Conservation (phyloP, 2,888 invertebrate genomes). For the Plebejus anna region DNA sequence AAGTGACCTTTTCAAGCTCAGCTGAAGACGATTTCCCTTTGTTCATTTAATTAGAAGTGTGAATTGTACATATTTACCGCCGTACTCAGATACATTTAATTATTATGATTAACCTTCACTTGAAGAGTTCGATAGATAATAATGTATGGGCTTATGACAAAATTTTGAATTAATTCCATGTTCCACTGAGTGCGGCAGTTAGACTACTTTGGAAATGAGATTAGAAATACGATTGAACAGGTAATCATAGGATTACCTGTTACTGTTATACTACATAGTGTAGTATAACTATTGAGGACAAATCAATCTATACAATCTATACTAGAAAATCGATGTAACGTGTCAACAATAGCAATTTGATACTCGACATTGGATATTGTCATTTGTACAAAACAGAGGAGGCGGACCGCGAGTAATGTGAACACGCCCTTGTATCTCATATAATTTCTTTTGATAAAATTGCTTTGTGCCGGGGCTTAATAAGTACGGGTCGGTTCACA, state of each 20-base stretch:
- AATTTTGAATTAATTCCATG: too few relatives aligned
- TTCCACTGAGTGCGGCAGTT: too few relatives aligned
- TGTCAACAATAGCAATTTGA: slow-evolving; percentile 65
- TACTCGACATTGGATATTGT: slow-evolving; percentile 71
- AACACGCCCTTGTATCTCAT: slow-evolving; percentile 55
- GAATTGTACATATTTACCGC: slow-evolving; percentile 5
- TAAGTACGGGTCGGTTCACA: slow-evolving; percentile 28
- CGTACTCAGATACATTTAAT: too few relatives aligned
- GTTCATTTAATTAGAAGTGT: slow-evolving; percentile 26
- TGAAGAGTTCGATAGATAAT: too few relatives aligned
- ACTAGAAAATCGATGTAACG: slow-evolving; percentile 43
- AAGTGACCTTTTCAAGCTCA: slow-evolving; percentile 65
- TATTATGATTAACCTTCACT: too few relatives aligned
- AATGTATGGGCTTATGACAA: too few relatives aligned
- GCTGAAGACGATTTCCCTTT: slow-evolving; percentile 52
- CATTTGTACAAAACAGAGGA: slow-evolving; percentile 61
- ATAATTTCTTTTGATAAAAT: slow-evolving; percentile 54
- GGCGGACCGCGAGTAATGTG: slow-evolving; percentile 74
- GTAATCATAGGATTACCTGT: too few relatives aligned
- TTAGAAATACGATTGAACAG: background rate
- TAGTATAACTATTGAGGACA: background rate
- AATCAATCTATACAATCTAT: background rate
- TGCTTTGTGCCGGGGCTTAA: slow-evolving; percentile 39
- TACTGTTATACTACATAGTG: too few relatives aligned
- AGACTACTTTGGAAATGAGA: background rate